Percentiles rank a stretch among this genome's conserved stretches.
Evolutionary conservation across 2,888 invertebrate species (phyloP).

Genomic region (Liodrosophila aerea): DNA sequence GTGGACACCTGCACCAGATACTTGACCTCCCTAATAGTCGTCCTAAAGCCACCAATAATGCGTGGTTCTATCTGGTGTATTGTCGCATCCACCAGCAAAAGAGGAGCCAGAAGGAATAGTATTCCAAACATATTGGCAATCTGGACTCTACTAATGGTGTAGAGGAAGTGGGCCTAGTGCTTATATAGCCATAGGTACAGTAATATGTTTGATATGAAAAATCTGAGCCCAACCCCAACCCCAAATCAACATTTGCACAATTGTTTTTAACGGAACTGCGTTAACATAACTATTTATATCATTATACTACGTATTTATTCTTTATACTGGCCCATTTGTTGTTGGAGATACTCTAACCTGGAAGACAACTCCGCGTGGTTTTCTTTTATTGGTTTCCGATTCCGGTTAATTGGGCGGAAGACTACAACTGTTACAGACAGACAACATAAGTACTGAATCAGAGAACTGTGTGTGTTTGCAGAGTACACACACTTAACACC

Average conservation of each 20-base stretch:
- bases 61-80: conserved; percentile 39
- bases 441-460: too few species aligned
- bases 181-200: conserved; percentile 44
- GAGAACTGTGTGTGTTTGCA: too few species aligned
- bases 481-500: too few species aligned
- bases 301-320: too few species aligned
- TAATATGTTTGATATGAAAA: conserved; percentile 16
- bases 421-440: too few species aligned
- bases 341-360: too few species aligned
- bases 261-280: conserved; percentile 38
- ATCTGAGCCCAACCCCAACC: conserved; percentile 47
- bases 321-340: too few species aligned
- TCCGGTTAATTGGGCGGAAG: too few species aligned
- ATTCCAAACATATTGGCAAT: conserved; percentile 29
- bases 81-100: background rate
- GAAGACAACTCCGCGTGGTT: too few species aligned
- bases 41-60: conserved; percentile 55
- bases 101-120: conserved; percentile 11
- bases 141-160: conserved; percentile 17
- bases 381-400: too few species aligned
- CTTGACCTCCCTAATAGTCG: conserved; percentile 39
- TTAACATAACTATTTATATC: too few species aligned
- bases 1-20: conserved; percentile 63
- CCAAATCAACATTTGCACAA: conserved; percentile 59
- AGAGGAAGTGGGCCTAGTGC: background rate